Base-by-base conservation (phyloP, 2,888 invertebrate genomes). In the Allygus modestus region DNA sequence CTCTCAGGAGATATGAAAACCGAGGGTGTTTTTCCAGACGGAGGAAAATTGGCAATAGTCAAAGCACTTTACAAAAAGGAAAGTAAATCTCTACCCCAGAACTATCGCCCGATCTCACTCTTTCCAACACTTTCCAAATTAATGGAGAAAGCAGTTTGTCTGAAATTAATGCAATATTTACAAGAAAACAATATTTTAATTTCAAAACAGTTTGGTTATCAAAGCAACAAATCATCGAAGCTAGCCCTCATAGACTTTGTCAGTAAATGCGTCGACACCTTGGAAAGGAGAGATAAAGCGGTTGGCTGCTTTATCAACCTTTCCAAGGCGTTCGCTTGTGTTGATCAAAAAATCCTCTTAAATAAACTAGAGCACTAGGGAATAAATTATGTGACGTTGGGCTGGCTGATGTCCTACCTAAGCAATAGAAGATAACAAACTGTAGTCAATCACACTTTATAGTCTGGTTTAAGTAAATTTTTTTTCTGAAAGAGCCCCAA, bases 261-360 rank as follows among this genome's bases (percentile, higher is more conserved):
- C 69, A 69, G 31, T 69, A 69, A 69, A n/a, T 69, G 69, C 69
- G 31, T 69, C 17, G 69, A 69, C 31, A n/a, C 69, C 69, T 54
- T 33, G 37, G 37, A 69, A 15, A 15, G 20, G 31, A 31, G 31
- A 1, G 33, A 69, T 69, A 1, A 4, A 9, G 69, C 37, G n/a
- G 31, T 31, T 69, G 20, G 69, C 31, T 69, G 31, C 69, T 69
- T 69, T 31, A 69, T 69, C 31, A 31, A 69, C 23, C 69, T 31
- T 15, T 69, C 37, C 31, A 69, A 37, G 11, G 69, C 37, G 12
- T 69, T 69, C 15, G 33, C 28, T 31, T 69, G 69, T 15, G 23
- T 69, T 2, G 7, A 20, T 23, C 12, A 69, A 5, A 1, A 2
- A 28, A 31, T 69, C 5, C 17, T 17, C 1, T 23, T 54, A n/a